Conservation (phyloP, 2,113 vertebrate species). For the Sardina pilchardus region DNA sequence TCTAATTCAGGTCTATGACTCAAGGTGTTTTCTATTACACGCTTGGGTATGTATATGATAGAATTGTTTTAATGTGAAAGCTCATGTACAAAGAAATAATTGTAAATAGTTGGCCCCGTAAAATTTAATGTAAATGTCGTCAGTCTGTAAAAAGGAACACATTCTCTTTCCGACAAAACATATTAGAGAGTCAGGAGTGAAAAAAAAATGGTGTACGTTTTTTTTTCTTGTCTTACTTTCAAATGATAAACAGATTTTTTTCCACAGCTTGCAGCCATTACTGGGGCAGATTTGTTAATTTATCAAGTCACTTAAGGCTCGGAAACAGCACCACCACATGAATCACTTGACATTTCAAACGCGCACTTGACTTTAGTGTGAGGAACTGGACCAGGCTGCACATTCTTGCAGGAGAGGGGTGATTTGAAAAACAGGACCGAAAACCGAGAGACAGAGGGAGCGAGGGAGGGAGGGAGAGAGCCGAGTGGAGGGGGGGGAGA, state of each 20-base stretch:
- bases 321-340: slow-evolving; percentile 67
- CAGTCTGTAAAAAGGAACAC: slow-evolving; percentile 29
- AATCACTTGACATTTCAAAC: slow-evolving; percentile 59
- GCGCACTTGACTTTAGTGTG: slow-evolving; percentile 45
- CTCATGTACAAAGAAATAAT: slow-evolving; percentile 26
- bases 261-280: slow-evolving; percentile 67
- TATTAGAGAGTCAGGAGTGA: slow-evolving; percentile 39
- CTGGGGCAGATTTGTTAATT: slow-evolving; percentile 64
- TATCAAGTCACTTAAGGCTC: slow-evolving; percentile 64
- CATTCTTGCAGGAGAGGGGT: slow-evolving; percentile 50
- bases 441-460: slow-evolving; percentile 4
- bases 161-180: slow-evolving; percentile 59
- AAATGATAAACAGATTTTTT: slow-evolving; percentile 60
- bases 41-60: neutral
- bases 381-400: slow-evolving; percentile 50
- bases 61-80: slow-evolving; percentile 17
- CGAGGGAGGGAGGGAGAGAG: neutral
- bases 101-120: slow-evolving; percentile 33
- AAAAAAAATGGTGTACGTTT: slow-evolving; percentile 39
- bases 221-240: neutral
- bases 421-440: slow-evolving; percentile 50
- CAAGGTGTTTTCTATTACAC: slow-evolving; percentile 12
- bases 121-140: slow-evolving; percentile 24
- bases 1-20: neutral
- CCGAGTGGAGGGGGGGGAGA: neutral